A percentile compares a stretch with the other conserved stretches of the same genome.
These are phyloP conservation scores for Drosophila bipectinata DNA, from an alignment of 1,140 invertebrate species.

Conservation along the genomic window DNA sequence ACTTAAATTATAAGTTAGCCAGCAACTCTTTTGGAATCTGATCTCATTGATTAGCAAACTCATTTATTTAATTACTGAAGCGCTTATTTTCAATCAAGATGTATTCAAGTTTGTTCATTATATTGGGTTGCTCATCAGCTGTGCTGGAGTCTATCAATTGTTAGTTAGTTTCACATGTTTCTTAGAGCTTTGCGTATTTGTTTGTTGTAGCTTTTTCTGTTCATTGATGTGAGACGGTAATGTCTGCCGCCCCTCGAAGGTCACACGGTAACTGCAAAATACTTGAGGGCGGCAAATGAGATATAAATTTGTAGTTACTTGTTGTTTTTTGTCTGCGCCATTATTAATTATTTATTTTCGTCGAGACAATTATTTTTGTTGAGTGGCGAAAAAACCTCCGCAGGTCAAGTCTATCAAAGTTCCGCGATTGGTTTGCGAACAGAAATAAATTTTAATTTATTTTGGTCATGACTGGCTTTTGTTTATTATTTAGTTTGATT, in stretches of 20 bases:
- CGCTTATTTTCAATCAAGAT: constrained; percentile 44
- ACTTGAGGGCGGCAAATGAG: constrained; percentile 64
- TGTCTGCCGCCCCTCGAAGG: constrained; percentile 72
- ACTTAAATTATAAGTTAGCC: not conserved
- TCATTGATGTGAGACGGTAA: constrained; percentile 72
- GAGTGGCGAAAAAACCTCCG: constrained; percentile 13
- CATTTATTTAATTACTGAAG: constrained; percentile 38
- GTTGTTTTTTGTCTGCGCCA: constrained; percentile 22
- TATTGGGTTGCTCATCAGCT: constrained; percentile 50
- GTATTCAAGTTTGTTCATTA: constrained; percentile 35
- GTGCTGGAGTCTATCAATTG: constrained; percentile 45
- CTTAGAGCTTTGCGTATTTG: constrained; percentile 18
- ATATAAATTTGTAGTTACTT: constrained; percentile 37
- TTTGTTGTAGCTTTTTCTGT: constrained; percentile 51
- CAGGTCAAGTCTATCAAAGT: constrained; percentile 10
- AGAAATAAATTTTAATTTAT: constrained; percentile 40
- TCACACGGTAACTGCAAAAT: constrained; percentile 46
- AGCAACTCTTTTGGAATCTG: constrained; percentile 19
- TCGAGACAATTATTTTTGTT: constrained; percentile 56
- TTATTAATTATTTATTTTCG: constrained; percentile 45
- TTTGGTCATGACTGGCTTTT: constrained; percentile 38
- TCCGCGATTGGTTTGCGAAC: constrained; percentile 3
- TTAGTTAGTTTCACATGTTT: constrained; percentile 41
- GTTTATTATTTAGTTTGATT: constrained; percentile 50
- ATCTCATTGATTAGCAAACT: constrained; percentile 39